Conservation (phyloP, 2,113 vertebrate genomes). For the Empidonax traillii region DNA sequence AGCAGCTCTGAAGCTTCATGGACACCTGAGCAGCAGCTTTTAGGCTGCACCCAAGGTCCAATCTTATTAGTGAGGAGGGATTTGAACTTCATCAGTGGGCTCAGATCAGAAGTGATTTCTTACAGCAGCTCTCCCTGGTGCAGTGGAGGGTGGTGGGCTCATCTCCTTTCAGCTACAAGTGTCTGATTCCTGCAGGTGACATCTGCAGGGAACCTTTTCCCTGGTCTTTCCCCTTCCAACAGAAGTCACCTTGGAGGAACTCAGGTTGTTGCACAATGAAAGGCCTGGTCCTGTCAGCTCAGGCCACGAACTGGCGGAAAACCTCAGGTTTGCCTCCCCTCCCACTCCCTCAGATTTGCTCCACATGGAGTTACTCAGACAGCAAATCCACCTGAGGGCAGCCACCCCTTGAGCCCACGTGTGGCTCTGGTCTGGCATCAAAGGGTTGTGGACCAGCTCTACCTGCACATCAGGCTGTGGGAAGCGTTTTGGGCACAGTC, state of each 20-base stretch:
- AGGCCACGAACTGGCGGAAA: not conserved
- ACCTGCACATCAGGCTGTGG: not conserved
- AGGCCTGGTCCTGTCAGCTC: not conserved
- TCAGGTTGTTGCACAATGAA: not conserved
- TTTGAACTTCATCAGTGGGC: not conserved
- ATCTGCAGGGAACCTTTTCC: not conserved
- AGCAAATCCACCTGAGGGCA: not conserved
- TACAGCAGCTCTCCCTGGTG: not conserved
- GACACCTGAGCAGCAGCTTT: not conserved
- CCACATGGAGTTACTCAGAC: not conserved
- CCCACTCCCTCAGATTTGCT: not conserved
- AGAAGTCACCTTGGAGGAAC: not conserved
- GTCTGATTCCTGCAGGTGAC: not conserved
- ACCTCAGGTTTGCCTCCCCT: not conserved
- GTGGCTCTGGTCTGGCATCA: not conserved
- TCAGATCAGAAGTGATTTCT: not conserved
- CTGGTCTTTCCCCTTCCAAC: not conserved
- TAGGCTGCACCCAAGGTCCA: not conserved
- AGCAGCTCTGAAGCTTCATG: not conserved
- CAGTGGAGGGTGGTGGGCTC: not conserved
- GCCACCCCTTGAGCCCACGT: fast-evolving
- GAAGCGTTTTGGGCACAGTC: not conserved
- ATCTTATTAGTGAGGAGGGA: not conserved
- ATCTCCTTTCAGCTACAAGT: not conserved
- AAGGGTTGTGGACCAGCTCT: fast-evolving